These are phyloP conservation scores for Karalla daura DNA, from an alignment of 2,797 vertebrate species.

Conservation along the genomic window DNA sequence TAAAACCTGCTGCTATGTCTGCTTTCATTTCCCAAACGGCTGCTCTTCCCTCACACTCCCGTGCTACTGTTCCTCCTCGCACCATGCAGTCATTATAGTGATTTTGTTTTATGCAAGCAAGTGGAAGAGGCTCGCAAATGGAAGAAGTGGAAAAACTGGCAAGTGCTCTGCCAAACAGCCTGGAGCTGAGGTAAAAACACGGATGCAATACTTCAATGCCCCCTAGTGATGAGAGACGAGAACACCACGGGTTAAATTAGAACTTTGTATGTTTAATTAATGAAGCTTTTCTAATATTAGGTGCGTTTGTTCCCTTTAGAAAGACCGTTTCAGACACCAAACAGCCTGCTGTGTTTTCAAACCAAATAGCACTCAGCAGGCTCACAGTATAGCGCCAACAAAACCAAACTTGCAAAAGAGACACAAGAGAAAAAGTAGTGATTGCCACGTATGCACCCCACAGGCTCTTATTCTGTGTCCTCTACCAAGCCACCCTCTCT, in stretches of 20 bases:
- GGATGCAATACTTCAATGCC: conserved; percentile 62
- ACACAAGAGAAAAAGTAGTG: conserved; percentile 12
- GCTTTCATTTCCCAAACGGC: conserved; percentile 12
- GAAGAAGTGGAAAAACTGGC: conserved; percentile 60
- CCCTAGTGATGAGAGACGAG: conserved; percentile 62
- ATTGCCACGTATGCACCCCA: conserved; percentile 37
- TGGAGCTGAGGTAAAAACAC: background rate
- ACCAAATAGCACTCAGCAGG: background rate
- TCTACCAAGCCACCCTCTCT: conserved; percentile 54
- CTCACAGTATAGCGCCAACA: background rate
- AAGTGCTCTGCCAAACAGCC: conserved; percentile 37
- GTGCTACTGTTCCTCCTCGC: conserved; percentile 25
- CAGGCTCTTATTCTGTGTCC: conserved; percentile 36
- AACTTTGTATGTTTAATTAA: background rate
- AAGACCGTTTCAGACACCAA: background rate
- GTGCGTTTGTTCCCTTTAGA: background rate
- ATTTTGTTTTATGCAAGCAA: conserved; percentile 56
- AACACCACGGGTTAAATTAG: background rate
- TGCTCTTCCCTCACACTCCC: conserved; percentile 28
- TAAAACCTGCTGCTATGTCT: background rate
- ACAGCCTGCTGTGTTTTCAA: background rate
- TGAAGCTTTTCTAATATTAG: background rate
- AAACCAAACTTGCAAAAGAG: conserved; percentile 24
- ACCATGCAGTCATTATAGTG: conserved; percentile 58
- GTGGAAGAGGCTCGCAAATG: conserved; percentile 51